Evolutionary conservation across 2,113 vertebrate species (phyloP).

Genomic region (Ammodytes dubius): DNA sequence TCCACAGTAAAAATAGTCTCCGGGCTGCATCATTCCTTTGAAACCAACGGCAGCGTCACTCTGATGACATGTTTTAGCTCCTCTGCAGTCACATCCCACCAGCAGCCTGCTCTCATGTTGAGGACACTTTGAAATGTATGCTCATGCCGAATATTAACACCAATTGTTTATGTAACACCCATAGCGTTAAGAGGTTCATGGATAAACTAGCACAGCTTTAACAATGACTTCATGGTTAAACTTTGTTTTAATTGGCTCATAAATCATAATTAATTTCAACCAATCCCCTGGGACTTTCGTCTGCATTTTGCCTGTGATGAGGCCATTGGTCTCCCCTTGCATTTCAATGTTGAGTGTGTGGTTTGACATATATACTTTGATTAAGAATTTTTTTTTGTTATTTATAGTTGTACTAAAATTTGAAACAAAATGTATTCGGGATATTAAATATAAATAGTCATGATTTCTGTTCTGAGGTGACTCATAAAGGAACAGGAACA

Average conservation of each 20-base stretch:
- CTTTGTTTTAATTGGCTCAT: slow-evolving; percentile 12
- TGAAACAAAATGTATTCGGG: background rate
- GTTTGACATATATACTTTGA: slow-evolving; percentile 4
- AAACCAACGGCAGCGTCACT: background rate
- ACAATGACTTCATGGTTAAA: background rate
- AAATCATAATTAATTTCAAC: slow-evolving; percentile 8
- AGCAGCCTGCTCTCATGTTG: background rate
- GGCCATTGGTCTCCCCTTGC: background rate
- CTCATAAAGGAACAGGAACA: slow-evolving; percentile 35
- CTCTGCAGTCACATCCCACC: slow-evolving; percentile 26
- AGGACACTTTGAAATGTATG: background rate
- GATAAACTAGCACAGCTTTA: background rate
- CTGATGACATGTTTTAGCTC: background rate
- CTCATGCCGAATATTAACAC: background rate
- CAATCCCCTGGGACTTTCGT: background rate
- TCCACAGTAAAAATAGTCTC: slow-evolving; percentile 37
- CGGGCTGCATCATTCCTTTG: slow-evolving; percentile 24
- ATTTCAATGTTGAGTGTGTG: slow-evolving; percentile 19
- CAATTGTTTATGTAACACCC: background rate
- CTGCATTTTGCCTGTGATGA: background rate
- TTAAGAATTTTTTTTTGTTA: slow-evolving; percentile 4
- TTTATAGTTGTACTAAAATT: slow-evolving; percentile 11
- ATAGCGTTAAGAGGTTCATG: no score
- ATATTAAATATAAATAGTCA: background rate
- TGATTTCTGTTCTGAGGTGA: slow-evolving; percentile 10